Conservation (phyloP, 2,113 vertebrate species). For the Sorex araneus region DNA sequence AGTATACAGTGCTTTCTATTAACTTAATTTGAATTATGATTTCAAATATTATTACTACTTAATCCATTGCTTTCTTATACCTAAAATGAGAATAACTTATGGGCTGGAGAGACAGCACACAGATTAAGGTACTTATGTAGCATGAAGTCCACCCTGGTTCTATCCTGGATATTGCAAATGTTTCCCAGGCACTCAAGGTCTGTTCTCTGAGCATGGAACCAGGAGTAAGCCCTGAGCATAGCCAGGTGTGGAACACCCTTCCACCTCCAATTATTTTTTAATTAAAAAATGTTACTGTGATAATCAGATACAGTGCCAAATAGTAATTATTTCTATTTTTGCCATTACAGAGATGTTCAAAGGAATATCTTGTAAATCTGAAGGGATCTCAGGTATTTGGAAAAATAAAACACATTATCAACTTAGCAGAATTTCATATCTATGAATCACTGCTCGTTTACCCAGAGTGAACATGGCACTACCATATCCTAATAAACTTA, state of each 20-base stretch:
- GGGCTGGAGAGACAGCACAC: no score
- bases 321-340: slow-evolving; percentile 46
- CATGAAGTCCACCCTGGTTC: no score
- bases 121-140: no score
- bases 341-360: slow-evolving; percentile 3
- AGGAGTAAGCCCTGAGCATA: no score
- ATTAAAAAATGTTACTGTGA: neutral
- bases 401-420: slow-evolving; percentile 45
- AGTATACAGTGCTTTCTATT: neutral
- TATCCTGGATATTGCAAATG: no score
- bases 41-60: slow-evolving; percentile 9
- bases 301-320: slow-evolving; percentile 27
- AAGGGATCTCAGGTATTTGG: slow-evolving; percentile 3
- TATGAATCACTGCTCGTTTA: slow-evolving; percentile 23
- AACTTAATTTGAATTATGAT: slow-evolving; percentile 26
- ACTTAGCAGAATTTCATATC: slow-evolving; percentile 34
- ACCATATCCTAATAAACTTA: slow-evolving; percentile 30
- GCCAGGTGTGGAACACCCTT: no score
- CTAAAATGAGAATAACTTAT: slow-evolving; percentile 42
- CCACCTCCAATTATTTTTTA: neutral
- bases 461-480: slow-evolving; percentile 4
- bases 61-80: neutral
- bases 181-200: no score
- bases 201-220: no score
- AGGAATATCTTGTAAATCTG: slow-evolving; percentile 29